Evolutionary conservation across 2,113 vertebrate genomes (phyloP).

Genomic region (Lepidothrix coronata): DNA sequence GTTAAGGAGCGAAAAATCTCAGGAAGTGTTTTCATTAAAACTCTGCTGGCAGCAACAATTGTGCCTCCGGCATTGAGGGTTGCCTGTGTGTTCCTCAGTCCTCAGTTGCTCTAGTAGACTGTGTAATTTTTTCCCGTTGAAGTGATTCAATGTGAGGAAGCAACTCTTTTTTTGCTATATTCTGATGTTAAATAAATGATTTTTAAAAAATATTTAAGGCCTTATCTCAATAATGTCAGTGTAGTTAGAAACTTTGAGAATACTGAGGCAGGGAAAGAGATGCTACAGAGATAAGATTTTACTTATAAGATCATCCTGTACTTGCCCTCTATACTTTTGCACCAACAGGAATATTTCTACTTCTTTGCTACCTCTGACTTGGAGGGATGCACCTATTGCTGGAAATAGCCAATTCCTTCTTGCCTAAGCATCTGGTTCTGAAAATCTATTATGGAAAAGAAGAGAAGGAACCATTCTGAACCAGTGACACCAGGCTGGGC

Average conservation of each 20-base stretch:
- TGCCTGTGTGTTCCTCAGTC: background rate
- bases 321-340: background rate
- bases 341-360: background rate
- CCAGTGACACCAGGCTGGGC: background rate
- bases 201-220: background rate
- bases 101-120: background rate
- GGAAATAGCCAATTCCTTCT: background rate
- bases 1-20: background rate
- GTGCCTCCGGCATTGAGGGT: background rate
- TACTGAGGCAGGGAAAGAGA: background rate
- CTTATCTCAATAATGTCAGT: background rate
- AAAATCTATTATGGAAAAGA: background rate
- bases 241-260: background rate
- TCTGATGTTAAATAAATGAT: background rate
- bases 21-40: conserved; percentile 27
- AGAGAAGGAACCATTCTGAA: background rate
- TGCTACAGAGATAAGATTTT: background rate
- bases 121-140: background rate
- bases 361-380: background rate
- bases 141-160: background rate
- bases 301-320: background rate
- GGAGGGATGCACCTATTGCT: background rate
- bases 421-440: background rate
- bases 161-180: background rate
- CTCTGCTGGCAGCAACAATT: background rate